Conservation (phyloP, 2,888 invertebrate genomes). For the Andrena hattorfiana region DNA sequence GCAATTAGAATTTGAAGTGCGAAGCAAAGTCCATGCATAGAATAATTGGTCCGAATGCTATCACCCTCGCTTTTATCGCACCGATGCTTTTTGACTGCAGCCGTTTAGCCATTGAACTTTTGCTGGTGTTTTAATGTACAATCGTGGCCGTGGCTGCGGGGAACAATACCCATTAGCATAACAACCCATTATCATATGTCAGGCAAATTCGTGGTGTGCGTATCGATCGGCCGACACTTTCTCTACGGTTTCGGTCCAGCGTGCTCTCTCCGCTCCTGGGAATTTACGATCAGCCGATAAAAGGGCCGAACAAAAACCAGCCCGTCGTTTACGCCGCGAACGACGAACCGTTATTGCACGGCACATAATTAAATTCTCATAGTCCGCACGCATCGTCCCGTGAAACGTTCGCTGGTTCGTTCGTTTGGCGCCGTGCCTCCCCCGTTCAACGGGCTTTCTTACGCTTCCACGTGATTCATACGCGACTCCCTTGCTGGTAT, state of each 20-base stretch:
- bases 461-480: conserved; percentile 30
- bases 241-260: conserved; percentile 20
- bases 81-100: background rate
- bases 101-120: conserved; percentile 27
- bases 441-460: conserved; percentile 32
- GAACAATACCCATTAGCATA: conserved; percentile 53
- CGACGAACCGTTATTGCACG: conserved; percentile 36
- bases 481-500: background rate
- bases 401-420: conserved; percentile 43
- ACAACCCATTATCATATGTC: conserved; percentile 45
- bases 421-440: conserved; percentile 55
- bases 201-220: conserved; percentile 30
- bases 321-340: conserved; percentile 13
- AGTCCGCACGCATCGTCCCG: conserved; percentile 30
- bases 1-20: no score
- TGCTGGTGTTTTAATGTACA: conserved; percentile 28
- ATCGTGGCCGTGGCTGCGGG: conserved; percentile 7
- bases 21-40: background rate
- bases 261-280: background rate
- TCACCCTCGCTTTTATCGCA: no score
- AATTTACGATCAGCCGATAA: conserved; percentile 50
- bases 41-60: background rate
- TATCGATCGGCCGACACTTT: conserved; percentile 45
- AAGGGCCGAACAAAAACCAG: conserved; percentile 45
- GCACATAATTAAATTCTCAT: conserved; percentile 59